Percentiles rank a stretch among this genome's conserved stretches.
Conservation (phyloP, 1,140 invertebrate genomes). For the Sesamia nonagrioides region DNA sequence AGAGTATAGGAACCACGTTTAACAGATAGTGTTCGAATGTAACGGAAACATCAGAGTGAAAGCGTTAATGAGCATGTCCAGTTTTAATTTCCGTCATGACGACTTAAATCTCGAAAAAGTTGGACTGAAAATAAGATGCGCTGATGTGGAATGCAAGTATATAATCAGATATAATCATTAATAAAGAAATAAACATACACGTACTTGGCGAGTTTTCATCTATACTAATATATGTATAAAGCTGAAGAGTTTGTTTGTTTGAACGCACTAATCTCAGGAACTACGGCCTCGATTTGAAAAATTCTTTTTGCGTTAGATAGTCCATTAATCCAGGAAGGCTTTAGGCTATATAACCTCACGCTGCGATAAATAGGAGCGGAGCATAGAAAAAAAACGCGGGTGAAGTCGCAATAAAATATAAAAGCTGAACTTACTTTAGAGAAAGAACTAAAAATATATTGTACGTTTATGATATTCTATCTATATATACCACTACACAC, state of each 20-base stretch:
- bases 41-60: slow-evolving; percentile 76
- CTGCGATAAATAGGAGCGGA: too few species aligned
- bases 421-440: neutral
- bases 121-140: slow-evolving; percentile 34
- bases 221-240: too few species aligned
- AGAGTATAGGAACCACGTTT: slow-evolving; percentile 70
- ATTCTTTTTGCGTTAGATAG: too few species aligned
- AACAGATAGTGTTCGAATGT: slow-evolving; percentile 71
- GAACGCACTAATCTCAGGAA: too few species aligned
- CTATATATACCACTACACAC: too few species aligned
- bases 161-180: neutral
- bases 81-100: slow-evolving; percentile 75
- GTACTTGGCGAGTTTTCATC: neutral
- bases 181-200: neutral
- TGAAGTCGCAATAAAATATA: neutral
- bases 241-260: too few species aligned
- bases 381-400: too few species aligned
- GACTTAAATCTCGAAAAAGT: slow-evolving; percentile 47
- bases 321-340: too few species aligned
- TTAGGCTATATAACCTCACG: too few species aligned
- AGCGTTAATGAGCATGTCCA: slow-evolving; percentile 75
- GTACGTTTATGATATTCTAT: neutral
- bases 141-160: slow-evolving; percentile 11
- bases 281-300: too few species aligned
- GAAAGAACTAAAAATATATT: neutral